Percentiles rank a stretch among this genome's conserved stretches.
phyloP scores from a whole-genome alignment of 2,888 invertebrate genomes.

The Trissoscelio sp. region DNA sequence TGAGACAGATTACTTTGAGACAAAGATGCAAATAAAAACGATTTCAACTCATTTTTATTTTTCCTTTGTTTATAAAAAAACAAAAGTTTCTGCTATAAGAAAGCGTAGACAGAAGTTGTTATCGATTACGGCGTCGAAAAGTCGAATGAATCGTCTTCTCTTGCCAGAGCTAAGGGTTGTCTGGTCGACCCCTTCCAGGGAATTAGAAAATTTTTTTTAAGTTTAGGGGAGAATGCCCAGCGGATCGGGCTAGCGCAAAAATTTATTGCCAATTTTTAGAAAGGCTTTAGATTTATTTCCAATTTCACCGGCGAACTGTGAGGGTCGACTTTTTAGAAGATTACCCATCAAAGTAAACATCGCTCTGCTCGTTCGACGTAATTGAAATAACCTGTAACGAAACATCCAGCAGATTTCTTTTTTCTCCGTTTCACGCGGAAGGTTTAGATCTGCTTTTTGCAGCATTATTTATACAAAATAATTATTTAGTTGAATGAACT shows the following conservation, averaged over 20 bases:
- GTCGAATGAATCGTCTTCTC: slow-evolving; percentile 62
- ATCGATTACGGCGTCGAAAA: slow-evolving; percentile 74
- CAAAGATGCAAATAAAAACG: no score
- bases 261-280: slow-evolving; percentile 82
- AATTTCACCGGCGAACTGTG: slow-evolving; percentile 71
- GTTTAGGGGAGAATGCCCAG: slow-evolving; percentile 76
- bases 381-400: slow-evolving; percentile 72
- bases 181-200: slow-evolving; percentile 74
- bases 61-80: no score
- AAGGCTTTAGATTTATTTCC: slow-evolving; percentile 81
- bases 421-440: neutral
- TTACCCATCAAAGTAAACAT: slow-evolving; percentile 67
- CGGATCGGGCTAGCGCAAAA: slow-evolving; percentile 78
- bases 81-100: slow-evolving; percentile 19
- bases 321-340: slow-evolving; percentile 67
- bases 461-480: neutral
- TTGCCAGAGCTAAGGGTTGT: slow-evolving; percentile 62
- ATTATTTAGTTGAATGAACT: slow-evolving; percentile 12
- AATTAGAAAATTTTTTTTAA: slow-evolving; percentile 81
- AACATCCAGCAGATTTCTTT: slow-evolving; percentile 24
- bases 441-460: neutral
- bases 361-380: slow-evolving; percentile 61
- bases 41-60: no score
- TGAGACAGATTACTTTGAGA: no score
- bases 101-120: slow-evolving; percentile 71